Base-by-base conservation (phyloP, 2,113 vertebrate genomes). In the Cephalopterus ornatus region DNA sequence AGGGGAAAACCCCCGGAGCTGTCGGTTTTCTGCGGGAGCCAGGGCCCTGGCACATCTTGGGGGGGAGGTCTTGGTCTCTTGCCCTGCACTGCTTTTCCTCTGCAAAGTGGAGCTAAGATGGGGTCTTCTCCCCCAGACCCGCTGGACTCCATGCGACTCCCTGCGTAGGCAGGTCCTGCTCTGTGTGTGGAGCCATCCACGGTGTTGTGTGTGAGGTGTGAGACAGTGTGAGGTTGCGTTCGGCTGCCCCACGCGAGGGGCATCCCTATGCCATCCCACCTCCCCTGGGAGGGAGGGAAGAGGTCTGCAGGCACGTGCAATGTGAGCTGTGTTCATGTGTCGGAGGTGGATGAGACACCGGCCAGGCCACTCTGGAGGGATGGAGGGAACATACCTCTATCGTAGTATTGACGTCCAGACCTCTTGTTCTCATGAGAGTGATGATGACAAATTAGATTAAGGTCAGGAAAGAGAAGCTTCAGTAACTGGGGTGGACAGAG, bases 1-100 rank as follows among this genome's bases (percentile, higher is more conserved):
- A 97, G 96, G 97, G 97, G 83, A 79, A 95, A 94, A 91, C 65
- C 55, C 87, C 97, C 82, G 97, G 49, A 90, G 89, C 12, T 62
- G 63, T 85, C 27, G 72, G 94, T 93, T 66, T 75, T 96, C 46
- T 41, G 65, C 0, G 94, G 95, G 95, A 95, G 77, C 41, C 74
- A 83, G 5, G 44, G 84, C 14, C 19, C n/a, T 23, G 1, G 90
- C 75, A 44, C 16, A 0, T 55, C 79, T 20, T 0, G 20, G 95
- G 94, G 61, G 92, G 96, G 95, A 87, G 92, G 94, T 81, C 42
- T 82, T 0, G n/a, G 91, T 81, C 41, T 97, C 83, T 92, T 85
- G 66, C 37, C 24, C 50, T 78, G 49, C 32, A 33, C 41, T 65
- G 81, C 47, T 94, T 61, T 80, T 80, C 66, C 61, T 77, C 70